Evolutionary conservation across 2,797 vertebrate species (phyloP).

Genomic region (Xerus rutilus): DNA sequence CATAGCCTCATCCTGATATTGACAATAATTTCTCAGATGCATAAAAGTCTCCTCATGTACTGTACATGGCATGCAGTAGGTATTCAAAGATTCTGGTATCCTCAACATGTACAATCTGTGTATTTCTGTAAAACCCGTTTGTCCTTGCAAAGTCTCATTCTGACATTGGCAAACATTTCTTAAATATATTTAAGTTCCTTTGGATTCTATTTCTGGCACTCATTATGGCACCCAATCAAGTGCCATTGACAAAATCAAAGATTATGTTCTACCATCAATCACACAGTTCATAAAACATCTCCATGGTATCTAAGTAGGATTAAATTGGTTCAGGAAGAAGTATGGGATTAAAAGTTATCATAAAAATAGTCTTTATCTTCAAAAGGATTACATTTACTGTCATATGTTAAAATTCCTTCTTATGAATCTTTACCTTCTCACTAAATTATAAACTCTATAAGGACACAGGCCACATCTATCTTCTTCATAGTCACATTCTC

Average conservation of each 20-base stretch:
- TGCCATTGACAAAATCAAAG: conserved; percentile 66
- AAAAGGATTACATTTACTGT: not conserved
- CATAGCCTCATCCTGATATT: not conserved
- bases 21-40: not conserved
- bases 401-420: not conserved
- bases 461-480: not conserved
- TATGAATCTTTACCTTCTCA: not conserved
- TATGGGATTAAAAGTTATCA: conserved; percentile 31
- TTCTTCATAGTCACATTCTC: not conserved
- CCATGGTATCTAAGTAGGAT: not conserved
- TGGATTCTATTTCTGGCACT: conserved; percentile 54
- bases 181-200: conserved; percentile 33
- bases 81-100: not conserved
- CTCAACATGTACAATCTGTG: not conserved
- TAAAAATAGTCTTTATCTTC: conserved; percentile 21
- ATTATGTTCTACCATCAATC: conserved; percentile 58
- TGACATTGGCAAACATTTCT: conserved; percentile 52
- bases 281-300: conserved; percentile 57
- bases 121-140: not conserved
- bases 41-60: not conserved
- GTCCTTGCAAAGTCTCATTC: not conserved
- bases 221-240: conserved; percentile 59
- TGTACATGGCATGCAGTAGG: not conserved
- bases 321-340: conserved; percentile 19
- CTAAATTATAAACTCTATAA: not conserved